Base-by-base conservation (phyloP, 2,797 vertebrate species). In the Paramormyrops hopkinsi region DNA sequence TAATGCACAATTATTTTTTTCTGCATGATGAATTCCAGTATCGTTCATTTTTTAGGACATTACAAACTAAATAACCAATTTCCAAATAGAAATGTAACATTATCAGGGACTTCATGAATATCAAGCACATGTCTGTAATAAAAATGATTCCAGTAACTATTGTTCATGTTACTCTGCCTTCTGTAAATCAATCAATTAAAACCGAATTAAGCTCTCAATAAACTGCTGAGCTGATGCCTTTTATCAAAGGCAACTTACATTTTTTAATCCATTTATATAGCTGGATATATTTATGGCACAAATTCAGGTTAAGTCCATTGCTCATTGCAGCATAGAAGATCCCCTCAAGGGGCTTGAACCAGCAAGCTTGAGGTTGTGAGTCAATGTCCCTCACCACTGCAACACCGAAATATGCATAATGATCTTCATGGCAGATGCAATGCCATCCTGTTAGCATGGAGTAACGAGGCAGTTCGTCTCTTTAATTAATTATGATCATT, bases 231-330 rank as follows among this genome's bases (percentile, higher is more conserved):
- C 17, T 82, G 69, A 41, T 76, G 33, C 69, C 69, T 76, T 76
- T 76, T 46, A 46, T 22, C 76, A 82, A 46, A 79, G 14, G 76
- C 41, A 46, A 46, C 76, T 82, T 46, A n/a, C 5, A 82, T 46
- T 82, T 82, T 41, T 76, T 7, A 19, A 82, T 46, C 76, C 19
- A n/a, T 46, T 46, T 46, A 46, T 82, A 46, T 46, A 82, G 76
- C 41, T 82, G 76, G 76, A 82, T 22, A 82, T 82, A 44, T 82
- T 82, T 82, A 82, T 82, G 76, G 41, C 19, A 46, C 41, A 46
- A 46, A 82, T 82, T 82, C 76, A 82, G 76, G 76, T 82, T 82
- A 22, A 46, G 41, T 46, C 76, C 76, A 82, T 82, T n/a, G 41
- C 76, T 82, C 76, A 82, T 82, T 46, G 5, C 41, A 46, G 37